These are phyloP conservation scores for Acromyrmex charruanus DNA, from an alignment of 1,140 invertebrate genomes.

Conservation along the genomic window DNA sequence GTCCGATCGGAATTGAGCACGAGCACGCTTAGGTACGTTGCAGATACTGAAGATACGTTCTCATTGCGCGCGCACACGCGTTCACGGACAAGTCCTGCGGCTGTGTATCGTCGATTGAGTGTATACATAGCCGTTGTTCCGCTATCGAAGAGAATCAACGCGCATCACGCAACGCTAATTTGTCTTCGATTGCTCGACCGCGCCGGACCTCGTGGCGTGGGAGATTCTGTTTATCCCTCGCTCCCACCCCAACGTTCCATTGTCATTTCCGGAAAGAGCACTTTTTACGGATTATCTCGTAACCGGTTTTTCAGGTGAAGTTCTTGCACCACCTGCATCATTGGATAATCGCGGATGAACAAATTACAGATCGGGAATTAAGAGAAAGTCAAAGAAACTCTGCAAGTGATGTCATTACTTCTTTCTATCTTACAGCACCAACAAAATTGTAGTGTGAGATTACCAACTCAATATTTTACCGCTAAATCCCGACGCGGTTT, in stretches of 20 bases:
- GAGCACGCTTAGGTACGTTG: not conserved
- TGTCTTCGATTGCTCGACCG: slow-evolving; percentile 84
- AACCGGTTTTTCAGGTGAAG: slow-evolving; percentile 12
- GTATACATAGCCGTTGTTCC: slow-evolving; percentile 81
- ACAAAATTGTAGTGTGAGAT: not conserved
- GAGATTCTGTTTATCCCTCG: slow-evolving; percentile 75
- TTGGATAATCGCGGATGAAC: not conserved
- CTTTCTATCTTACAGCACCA: not conserved
- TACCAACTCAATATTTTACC: not conserved
- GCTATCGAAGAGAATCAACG: slow-evolving; percentile 85
- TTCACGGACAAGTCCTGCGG: slow-evolving; percentile 36
- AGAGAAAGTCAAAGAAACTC: not conserved
- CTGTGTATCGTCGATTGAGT: slow-evolving; percentile 62
- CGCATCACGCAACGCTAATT: slow-evolving; percentile 87
- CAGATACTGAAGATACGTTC: slow-evolving; percentile 3
- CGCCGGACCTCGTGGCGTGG: slow-evolving; percentile 82
- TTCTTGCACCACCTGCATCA: not conserved
- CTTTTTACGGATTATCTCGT: slow-evolving; percentile 12
- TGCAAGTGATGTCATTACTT: not conserved
- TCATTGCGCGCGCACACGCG: not conserved
- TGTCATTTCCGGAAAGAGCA: slow-evolving; percentile 1
- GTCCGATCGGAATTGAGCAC: not conserved
- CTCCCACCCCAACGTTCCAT: slow-evolving; percentile 11
- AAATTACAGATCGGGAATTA: not conserved
- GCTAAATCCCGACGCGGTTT: not conserved